phyloP scores from a whole-genome alignment of 2,113 vertebrate species.

The Lophius piscatorius region DNA sequence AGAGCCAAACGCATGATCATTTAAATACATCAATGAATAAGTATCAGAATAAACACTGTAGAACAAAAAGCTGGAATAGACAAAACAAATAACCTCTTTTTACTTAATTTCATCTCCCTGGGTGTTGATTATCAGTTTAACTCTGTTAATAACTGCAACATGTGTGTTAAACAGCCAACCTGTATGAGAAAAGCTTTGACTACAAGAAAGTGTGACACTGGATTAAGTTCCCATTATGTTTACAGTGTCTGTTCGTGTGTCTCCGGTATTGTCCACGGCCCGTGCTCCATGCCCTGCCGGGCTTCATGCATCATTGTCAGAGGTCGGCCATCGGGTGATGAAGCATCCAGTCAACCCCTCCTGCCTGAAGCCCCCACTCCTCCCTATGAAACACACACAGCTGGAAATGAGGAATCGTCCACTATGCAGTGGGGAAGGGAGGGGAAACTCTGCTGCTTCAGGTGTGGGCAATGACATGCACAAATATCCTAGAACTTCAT shows the following conservation, averaged over 20 bases:
- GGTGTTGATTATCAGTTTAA: too few relatives aligned
- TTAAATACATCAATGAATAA: too few relatives aligned
- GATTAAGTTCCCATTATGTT: slow-evolving; percentile 22
- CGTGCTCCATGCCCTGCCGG: slow-evolving; percentile 45
- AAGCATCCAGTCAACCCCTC: slow-evolving; percentile 72
- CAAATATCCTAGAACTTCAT: too few relatives aligned
- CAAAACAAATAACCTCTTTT: too few relatives aligned
- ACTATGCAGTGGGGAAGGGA: slow-evolving; percentile 36
- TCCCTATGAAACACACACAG: slow-evolving; percentile 36
- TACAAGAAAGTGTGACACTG: slow-evolving; percentile 9
- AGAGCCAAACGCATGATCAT: too few relatives aligned
- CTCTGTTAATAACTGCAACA: too few relatives aligned
- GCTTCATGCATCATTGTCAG: slow-evolving; percentile 77
- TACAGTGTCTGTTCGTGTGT: slow-evolving; percentile 23
- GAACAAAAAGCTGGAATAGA: too few relatives aligned
- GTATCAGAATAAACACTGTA: too few relatives aligned
- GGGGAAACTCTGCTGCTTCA: too few relatives aligned
- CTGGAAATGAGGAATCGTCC: slow-evolving; percentile 70
- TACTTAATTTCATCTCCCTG: too few relatives aligned
- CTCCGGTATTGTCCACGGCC: slow-evolving; percentile 20
- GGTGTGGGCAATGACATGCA: not conserved
- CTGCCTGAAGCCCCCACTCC: slow-evolving; percentile 50
- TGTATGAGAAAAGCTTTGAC: too few relatives aligned
- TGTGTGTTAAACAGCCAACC: too few relatives aligned
- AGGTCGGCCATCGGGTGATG: slow-evolving; percentile 71